phyloP scores from a whole-genome alignment of 2,113 vertebrate genomes.

The Dasyornis broadbenti region DNA sequence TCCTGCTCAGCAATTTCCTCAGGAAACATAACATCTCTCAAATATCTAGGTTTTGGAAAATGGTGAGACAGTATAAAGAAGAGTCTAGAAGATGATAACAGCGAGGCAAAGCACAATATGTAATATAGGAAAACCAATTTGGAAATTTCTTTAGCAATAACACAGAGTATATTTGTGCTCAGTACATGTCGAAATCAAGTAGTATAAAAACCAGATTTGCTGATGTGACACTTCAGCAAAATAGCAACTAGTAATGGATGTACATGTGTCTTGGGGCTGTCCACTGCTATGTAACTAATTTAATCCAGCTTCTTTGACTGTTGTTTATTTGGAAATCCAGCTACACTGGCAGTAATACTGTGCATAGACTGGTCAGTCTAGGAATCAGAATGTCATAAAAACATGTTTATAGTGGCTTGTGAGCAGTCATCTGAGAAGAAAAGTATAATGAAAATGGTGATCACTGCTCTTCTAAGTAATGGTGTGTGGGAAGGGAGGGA shows the following conservation, averaged over 20 bases:
- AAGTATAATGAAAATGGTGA: background rate
- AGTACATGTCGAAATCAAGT: background rate
- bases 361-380: background rate
- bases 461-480: background rate
- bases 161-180: background rate
- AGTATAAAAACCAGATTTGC: background rate
- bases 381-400: background rate
- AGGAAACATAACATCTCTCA: background rate
- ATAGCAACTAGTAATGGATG: background rate
- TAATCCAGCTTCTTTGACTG: background rate
- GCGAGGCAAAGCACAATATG: background rate
- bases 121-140: background rate
- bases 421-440: background rate
- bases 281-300: background rate
- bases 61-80: background rate
- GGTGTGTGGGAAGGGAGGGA: background rate
- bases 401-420: background rate
- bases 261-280: background rate
- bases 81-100: background rate
- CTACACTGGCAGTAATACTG: background rate
- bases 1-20: background rate
- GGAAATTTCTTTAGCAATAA: background rate
- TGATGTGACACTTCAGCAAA: background rate
- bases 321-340: background rate
- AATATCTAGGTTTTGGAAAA: background rate